Evolutionary conservation across 2,113 vertebrate genomes (phyloP).

Genomic region (Beaufortia kweichowensis): DNA sequence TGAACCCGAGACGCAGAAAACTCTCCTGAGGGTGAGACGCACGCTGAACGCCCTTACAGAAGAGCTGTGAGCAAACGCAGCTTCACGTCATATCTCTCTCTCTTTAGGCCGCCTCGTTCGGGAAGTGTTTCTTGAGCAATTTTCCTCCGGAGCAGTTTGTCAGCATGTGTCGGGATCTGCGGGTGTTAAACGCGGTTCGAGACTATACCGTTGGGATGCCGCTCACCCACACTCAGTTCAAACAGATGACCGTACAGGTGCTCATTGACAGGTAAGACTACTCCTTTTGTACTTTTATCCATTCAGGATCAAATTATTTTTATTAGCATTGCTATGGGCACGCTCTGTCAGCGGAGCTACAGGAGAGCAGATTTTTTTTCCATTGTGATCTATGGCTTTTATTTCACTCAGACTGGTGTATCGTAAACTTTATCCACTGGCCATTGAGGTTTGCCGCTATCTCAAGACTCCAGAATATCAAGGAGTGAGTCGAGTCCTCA

Average conservation of each 20-base stretch:
- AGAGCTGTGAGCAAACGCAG: background rate
- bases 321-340: too few relatives aligned
- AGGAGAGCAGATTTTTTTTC: background rate
- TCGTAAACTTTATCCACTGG: conserved; percentile 88
- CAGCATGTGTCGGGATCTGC: conserved; percentile 80
- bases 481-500: conserved; percentile 90
- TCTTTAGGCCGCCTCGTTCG: conserved; percentile 82
- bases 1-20: conserved; percentile 84
- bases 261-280: conserved; percentile 82
- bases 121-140: conserved; percentile 85
- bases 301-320: too few relatives aligned
- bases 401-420: conserved; percentile 82
- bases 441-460: conserved; percentile 90
- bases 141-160: conserved; percentile 81
- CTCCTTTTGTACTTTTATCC: background rate
- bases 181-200: conserved; percentile 82
- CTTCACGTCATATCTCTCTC: background rate
- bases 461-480: conserved; percentile 91
- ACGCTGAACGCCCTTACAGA: background rate
- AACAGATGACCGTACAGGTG: conserved; percentile 89
- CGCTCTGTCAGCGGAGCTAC: background rate
- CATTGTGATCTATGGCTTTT: background rate
- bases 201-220: conserved; percentile 86
- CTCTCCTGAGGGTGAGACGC: conserved; percentile 83
- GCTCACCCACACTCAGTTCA: conserved; percentile 86